Evolutionary conservation across 2,113 vertebrate species (phyloP), one percentile per base, ranked within the genome.

Genomic region (Formicarius rufipectus): DNA sequence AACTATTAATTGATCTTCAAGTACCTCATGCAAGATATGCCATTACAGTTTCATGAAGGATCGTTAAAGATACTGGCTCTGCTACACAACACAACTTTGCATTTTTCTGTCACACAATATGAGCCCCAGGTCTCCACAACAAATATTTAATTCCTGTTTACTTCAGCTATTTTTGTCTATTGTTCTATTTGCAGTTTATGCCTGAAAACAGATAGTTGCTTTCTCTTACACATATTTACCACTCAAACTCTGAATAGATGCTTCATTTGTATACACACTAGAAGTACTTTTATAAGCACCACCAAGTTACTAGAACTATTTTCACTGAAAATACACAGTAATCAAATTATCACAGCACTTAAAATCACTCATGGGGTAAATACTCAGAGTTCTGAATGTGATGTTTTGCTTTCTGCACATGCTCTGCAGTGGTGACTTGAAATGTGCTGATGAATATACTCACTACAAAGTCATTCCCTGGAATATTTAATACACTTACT

Each of bases 271-370:
- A 49, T 45, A 63, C 11, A 14, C 21, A 10, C 9, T 31, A 71
- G 31, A 83, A 93, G 84, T 25, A 69, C 49, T 76, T 95, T 66
- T 45, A 74, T 69, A 77, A 82, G 71, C 81, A 96, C 74, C 19
- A 73, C 53, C 19, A 76, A 89, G 87, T 93, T 77, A 71, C 22
- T 90, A 33, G 33, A 93, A 87, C 33, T 77, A 62, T 90, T 96
- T 95, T 71, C 84, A 83, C 1, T 90, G 78, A 83, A 90, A 91
- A 87, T 69, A 53, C 68, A 66, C 27, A 69, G 58, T 83, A 91
- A 91, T 95, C 82, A 94, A 96, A 94, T 94, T 94, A 94, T 66
- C 37, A 4, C 47, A 55, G 59, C 39, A 67, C 82, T 95, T 94
- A 85, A 91, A 82, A 96, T 90, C 81, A 91, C 91, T 82, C 53